A percentile compares a stretch with the other conserved stretches of the same genome.
phyloP scores from a whole-genome alignment of 2,888 invertebrate species.

The Rhogogaster chlorosoma region DNA sequence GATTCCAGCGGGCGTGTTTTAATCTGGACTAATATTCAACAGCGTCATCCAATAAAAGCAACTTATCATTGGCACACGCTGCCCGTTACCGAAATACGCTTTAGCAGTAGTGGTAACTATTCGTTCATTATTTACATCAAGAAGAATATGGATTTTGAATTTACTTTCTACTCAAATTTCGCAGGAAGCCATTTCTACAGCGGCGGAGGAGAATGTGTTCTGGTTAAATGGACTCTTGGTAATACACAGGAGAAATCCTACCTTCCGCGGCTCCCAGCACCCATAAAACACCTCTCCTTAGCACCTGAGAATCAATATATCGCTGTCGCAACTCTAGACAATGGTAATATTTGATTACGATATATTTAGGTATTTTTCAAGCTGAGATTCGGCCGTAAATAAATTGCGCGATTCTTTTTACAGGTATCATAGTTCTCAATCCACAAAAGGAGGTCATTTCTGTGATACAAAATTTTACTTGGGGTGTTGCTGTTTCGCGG shows the following conservation, averaged over 20 bases:
- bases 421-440: slow-evolving; percentile 80
- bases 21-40: slow-evolving; percentile 81
- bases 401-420: slow-evolving; percentile 36
- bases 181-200: slow-evolving; percentile 85
- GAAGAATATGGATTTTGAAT: slow-evolving; percentile 25
- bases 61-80: slow-evolving; percentile 89
- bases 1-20: slow-evolving; percentile 83
- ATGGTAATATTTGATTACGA: slow-evolving; percentile 77
- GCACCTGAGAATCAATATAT: slow-evolving; percentile 83
- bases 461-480: slow-evolving; percentile 85
- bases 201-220: slow-evolving; percentile 88
- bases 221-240: slow-evolving; percentile 87
- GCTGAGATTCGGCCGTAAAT: not conserved
- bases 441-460: slow-evolving; percentile 79
- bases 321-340: slow-evolving; percentile 85
- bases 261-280: slow-evolving; percentile 86
- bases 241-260: slow-evolving; percentile 80
- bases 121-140: not conserved
- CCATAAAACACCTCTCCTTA: slow-evolving; percentile 83
- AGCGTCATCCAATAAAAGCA: slow-evolving; percentile 73
- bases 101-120: slow-evolving; percentile 79
- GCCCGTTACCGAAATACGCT: slow-evolving; percentile 83
- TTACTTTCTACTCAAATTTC: no score
- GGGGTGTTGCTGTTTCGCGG: slow-evolving; percentile 77
- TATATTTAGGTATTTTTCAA: slow-evolving; percentile 17